Percentiles rank a stretch among this genome's conserved stretches.
These are phyloP conservation scores for Pterophyllum scalare DNA, from an alignment of 2,113 vertebrate species.

Conservation along the genomic window DNA sequence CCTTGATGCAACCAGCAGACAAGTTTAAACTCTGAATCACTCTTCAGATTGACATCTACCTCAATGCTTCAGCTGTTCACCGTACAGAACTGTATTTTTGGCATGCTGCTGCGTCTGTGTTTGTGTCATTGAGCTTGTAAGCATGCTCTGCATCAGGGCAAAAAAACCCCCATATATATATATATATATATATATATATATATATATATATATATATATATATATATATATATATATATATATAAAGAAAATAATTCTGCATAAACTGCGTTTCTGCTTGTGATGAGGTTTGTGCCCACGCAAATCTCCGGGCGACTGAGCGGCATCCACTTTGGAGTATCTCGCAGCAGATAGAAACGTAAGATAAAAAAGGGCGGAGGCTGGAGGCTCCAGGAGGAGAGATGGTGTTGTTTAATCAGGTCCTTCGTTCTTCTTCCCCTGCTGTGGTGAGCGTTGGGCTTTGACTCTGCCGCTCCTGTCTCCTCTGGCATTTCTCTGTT, in stretches of 20 bases:
- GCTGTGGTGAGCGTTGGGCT: constrained; percentile 61
- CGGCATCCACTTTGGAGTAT: constrained; percentile 19
- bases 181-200: neutral
- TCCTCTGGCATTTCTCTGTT: constrained; percentile 70
- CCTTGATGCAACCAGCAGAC: constrained; percentile 36
- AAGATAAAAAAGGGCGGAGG: constrained; percentile 55
- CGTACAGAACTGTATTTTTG: constrained; percentile 10
- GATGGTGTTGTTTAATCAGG: constrained; percentile 62
- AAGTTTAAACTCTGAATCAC: constrained; percentile 50
- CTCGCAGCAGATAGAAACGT: constrained; percentile 33
- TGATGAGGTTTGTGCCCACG: constrained; percentile 14
- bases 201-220: neutral
- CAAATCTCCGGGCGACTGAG: constrained; percentile 6
- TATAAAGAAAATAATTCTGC: neutral
- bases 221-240: neutral
- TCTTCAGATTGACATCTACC: constrained; percentile 36
- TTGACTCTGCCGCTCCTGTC: constrained; percentile 56
- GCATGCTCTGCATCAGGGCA: neutral
- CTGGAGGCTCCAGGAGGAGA: constrained; percentile 45
- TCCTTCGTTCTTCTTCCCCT: constrained; percentile 51
- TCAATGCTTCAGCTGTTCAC: constrained; percentile 6
- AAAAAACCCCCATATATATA: too few relatives aligned
- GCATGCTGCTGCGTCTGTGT: neutral
- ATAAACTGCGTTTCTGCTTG: constrained; percentile 8
- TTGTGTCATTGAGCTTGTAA: constrained; percentile 21